These are phyloP conservation scores for Acyrthosiphon pisum DNA, from an alignment of 1,140 invertebrate genomes.

Conservation along the genomic window DNA sequence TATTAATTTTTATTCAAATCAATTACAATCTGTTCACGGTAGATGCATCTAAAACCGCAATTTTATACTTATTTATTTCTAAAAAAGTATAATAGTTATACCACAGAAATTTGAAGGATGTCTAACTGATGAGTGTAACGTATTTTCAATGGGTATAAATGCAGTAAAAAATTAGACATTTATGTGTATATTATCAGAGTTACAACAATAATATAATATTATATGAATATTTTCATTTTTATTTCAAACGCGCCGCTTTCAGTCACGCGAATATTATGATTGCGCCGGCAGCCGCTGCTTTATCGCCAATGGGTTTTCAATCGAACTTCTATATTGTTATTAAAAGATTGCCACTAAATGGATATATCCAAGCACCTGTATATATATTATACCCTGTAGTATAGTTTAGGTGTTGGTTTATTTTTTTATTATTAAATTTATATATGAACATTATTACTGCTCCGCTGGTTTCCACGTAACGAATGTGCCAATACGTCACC, in stretches of 20 bases:
- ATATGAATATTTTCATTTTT: not conserved
- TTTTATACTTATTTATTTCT: no score
- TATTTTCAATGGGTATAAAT: not conserved
- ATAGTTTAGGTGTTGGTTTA: not conserved
- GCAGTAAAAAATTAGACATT: not conserved
- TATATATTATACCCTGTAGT: not conserved
- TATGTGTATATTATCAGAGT: not conserved
- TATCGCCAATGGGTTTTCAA: not conserved
- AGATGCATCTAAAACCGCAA: no score
- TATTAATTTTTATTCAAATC: no score
- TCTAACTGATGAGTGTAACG: not conserved
- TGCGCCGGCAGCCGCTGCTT: not conserved
- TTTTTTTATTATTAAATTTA: not conserved
- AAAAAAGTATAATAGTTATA: no score
- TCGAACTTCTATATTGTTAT: not conserved
- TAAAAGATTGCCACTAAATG: not conserved
- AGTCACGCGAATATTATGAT: not conserved
- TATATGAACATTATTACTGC: not conserved
- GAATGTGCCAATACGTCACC: not conserved
- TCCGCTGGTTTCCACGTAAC: not conserved
- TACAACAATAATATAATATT: not conserved
- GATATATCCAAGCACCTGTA: not conserved
- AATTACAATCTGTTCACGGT: no score
- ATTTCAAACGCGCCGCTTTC: not conserved
- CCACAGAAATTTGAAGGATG: no score